Evolutionary conservation across 1,140 invertebrate species (phyloP), one percentile per base, ranked within the genome.

Genomic region (Gonioctena quinquepunctata): DNA sequence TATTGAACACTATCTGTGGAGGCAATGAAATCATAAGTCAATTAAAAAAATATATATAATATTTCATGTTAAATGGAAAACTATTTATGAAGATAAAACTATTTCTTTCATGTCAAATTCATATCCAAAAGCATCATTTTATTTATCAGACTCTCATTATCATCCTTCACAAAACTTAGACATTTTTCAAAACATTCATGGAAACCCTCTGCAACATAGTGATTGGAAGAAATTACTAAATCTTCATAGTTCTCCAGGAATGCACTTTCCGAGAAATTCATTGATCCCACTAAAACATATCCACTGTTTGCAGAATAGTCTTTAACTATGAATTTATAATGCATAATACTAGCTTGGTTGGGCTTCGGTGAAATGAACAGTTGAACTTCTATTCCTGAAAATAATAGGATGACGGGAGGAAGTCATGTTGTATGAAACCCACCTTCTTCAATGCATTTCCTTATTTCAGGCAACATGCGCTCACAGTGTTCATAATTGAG

Each of bases 261-360:
- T n/a, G 71, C 65, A 13, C 48, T 52, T 22, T 33, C 13, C 18
- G 70, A 68, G 28, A 79, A 70, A 69, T 79, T 79, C 66, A 77
- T 67, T 2, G 77, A 79, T 19, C 77, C 76, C 22, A 63, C 73
- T 63, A 70, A 70, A 1, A 77, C 8, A 65, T 62, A 76, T 1
- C 74, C 74, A 57, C 28, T 48, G n/a, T 42, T 48, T 13, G 61
- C 54, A 23, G 18, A 33, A 27, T 69, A 75, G 69, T 79, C 77
- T 70, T 79, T 79, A 4, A 79, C 54, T 22, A 76, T 77, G 59
- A 61, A 79, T 73, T 79, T 79, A 23, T 68, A 66, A 54, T 76
- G 70, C 71, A 73, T 76, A 6, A 73, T 71, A 61, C 57, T 70
- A 52, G 11, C 56, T 8, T 56, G 23, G 11, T 62, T 65, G 19